A percentile compares a stretch with the other conserved stretches of the same genome.
Conservation (phyloP, 2,797 vertebrate genomes). For the Gobionotothen gibberifrons region DNA sequence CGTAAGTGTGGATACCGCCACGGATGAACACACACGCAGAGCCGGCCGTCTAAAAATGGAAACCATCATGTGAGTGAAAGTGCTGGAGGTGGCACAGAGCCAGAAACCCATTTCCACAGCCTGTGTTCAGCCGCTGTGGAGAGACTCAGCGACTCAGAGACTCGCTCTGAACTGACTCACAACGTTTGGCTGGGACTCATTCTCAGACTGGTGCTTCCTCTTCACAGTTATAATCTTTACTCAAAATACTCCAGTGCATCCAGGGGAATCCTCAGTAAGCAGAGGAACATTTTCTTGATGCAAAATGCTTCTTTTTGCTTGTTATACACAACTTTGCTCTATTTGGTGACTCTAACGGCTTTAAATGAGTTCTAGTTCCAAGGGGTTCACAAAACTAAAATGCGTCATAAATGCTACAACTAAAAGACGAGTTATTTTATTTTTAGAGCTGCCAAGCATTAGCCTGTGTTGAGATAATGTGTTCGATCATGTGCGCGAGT, state of each 20-base stretch:
- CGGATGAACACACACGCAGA: conserved; percentile 1
- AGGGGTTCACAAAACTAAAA: background rate
- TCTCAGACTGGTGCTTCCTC: conserved; percentile 4
- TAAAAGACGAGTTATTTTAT: no score
- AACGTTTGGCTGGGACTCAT: background rate
- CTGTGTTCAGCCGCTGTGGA: conserved; percentile 13
- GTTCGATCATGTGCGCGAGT: no score
- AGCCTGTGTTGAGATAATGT: no score
- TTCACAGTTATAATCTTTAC: background rate
- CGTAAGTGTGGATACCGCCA: conserved; percentile 28
- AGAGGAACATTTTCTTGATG: no score
- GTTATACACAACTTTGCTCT: background rate
- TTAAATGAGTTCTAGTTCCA: background rate
- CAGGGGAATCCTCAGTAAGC: no score
- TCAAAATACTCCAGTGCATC: background rate
- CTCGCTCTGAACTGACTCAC: conserved; percentile 32
- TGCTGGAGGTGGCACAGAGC: conserved; percentile 38
- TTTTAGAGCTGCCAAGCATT: no score
- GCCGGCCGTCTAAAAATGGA: conserved; percentile 59
- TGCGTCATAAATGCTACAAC: background rate
- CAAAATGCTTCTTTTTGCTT: background rate
- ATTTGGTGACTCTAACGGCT: background rate
- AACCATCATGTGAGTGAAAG: conserved; percentile 50
- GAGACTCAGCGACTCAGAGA: background rate
- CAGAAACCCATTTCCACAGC: conserved; percentile 40